These are phyloP conservation scores for Ormyrus pomaceus DNA, from an alignment of 2,888 invertebrate species.

Conservation along the genomic window DNA sequence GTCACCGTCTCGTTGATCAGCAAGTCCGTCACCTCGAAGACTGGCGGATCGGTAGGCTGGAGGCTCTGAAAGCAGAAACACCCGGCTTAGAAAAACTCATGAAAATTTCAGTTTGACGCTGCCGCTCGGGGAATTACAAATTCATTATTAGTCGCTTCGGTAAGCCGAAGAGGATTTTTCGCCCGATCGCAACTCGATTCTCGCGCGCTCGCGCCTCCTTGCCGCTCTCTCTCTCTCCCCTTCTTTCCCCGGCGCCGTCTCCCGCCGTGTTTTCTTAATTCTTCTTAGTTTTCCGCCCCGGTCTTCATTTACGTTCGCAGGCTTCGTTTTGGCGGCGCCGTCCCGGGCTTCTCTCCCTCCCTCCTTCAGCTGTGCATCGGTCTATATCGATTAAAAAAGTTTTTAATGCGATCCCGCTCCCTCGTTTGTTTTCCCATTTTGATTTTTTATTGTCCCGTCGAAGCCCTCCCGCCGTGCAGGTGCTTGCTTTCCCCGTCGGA, in stretches of 20 bases:
- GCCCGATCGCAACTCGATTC: conserved; percentile 59
- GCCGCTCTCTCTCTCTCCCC: conserved; percentile 45
- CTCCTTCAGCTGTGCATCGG: conserved; percentile 58
- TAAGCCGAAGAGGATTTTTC: conserved; percentile 57
- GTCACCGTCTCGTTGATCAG: conserved; percentile 82
- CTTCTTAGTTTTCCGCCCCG: conserved; percentile 39
- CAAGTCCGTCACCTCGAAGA: conserved; percentile 83
- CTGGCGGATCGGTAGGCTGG: conserved; percentile 82
- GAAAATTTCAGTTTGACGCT: neutral
- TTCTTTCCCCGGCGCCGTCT: conserved; percentile 48
- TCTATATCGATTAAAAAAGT: conserved; percentile 72
- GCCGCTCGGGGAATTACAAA: conserved; percentile 61
- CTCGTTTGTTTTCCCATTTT: conserved; percentile 69
- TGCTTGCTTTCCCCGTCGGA: conserved; percentile 58
- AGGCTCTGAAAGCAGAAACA: conserved; percentile 79
- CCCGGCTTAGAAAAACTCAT: neutral
- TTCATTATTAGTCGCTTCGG: conserved; percentile 67
- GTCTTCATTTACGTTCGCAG: conserved; percentile 29
- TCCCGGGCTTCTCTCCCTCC: conserved; percentile 35
- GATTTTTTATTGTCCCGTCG: conserved; percentile 68
- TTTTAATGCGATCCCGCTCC: conserved; percentile 69
- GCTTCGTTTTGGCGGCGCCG: conserved; percentile 27
- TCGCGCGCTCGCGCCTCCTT: conserved; percentile 51
- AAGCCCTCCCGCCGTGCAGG: neutral
- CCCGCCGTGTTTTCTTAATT: conserved; percentile 51